phyloP scores from a whole-genome alignment of 2,113 vertebrate genomes.

The Spheniscus mendiculus region DNA sequence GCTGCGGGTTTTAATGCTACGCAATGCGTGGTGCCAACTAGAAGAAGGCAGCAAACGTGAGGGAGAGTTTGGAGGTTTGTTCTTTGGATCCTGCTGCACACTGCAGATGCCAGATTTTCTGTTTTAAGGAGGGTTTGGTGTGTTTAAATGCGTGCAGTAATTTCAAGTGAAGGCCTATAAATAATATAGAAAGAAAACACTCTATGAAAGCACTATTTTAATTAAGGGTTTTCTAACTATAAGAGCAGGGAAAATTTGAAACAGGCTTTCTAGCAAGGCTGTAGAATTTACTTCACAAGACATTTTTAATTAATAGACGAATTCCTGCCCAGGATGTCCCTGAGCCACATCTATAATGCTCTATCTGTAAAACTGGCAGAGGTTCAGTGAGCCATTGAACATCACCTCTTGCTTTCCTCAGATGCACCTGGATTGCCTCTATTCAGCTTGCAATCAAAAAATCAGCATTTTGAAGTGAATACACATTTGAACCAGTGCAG shows the following conservation, averaged over 20 bases:
- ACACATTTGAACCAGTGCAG: rapidly evolving
- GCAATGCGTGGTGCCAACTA: background rate
- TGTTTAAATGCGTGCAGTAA: background rate
- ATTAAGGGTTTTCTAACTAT: background rate
- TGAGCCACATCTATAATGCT: background rate
- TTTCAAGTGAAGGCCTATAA: background rate
- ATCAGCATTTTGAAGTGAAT: background rate
- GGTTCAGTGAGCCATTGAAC: background rate
- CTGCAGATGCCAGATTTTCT: background rate
- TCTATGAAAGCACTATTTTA: background rate
- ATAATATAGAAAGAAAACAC: background rate
- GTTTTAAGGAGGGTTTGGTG: background rate
- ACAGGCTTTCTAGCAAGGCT: background rate
- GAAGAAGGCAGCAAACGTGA: background rate
- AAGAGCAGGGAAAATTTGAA: background rate
- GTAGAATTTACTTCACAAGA: background rate
- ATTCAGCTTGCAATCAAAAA: background rate
- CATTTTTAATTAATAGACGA: background rate
- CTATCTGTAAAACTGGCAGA: background rate
- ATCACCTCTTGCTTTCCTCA: background rate
- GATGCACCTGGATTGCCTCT: background rate
- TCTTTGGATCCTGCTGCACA: background rate
- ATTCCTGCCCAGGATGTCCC: background rate
- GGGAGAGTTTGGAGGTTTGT: conserved; percentile 5
- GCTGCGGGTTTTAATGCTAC: background rate